Evolutionary conservation across 2,113 vertebrate species (phyloP).

Genomic region (Oriolus oriolus): DNA sequence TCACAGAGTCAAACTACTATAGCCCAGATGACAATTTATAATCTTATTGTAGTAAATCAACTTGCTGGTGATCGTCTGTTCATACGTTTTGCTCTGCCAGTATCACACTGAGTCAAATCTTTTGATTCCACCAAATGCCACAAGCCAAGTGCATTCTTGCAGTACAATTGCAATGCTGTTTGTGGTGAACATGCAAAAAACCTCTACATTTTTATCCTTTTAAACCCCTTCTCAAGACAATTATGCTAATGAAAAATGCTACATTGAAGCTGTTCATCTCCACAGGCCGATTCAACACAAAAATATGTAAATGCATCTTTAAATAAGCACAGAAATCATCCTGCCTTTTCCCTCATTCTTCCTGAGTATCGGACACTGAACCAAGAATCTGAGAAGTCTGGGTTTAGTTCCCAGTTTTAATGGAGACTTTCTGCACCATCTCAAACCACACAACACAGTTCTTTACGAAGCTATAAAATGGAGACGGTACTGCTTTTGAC

Average conservation of each 20-base stretch:
- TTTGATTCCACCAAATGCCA: conserved; percentile 26
- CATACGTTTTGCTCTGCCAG: conserved; percentile 13
- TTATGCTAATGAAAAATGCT: not conserved
- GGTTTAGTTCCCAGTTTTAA: not conserved
- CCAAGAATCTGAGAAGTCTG: not conserved
- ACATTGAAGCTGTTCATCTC: not conserved
- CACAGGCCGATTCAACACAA: not conserved
- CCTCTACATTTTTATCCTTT: not conserved
- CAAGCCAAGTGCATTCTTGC: not conserved
- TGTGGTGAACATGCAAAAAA: not conserved
- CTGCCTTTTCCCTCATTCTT: not conserved
- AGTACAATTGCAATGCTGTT: not conserved
- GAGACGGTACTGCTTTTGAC: not conserved
- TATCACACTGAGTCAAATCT: not conserved
- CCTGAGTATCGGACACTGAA: not conserved
- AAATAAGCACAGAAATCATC: not conserved
- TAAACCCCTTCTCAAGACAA: not conserved
- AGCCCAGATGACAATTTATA: conserved; percentile 1
- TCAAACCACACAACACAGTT: not conserved
- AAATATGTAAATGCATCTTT: not conserved
- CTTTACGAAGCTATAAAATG: not conserved
- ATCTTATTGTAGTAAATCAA: not conserved
- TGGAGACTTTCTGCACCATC: not conserved
- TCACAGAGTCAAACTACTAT: not conserved
- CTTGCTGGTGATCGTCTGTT: not conserved